phyloP scores from a whole-genome alignment of 2,113 vertebrate genomes.

The Psittacara wagleri region DNA sequence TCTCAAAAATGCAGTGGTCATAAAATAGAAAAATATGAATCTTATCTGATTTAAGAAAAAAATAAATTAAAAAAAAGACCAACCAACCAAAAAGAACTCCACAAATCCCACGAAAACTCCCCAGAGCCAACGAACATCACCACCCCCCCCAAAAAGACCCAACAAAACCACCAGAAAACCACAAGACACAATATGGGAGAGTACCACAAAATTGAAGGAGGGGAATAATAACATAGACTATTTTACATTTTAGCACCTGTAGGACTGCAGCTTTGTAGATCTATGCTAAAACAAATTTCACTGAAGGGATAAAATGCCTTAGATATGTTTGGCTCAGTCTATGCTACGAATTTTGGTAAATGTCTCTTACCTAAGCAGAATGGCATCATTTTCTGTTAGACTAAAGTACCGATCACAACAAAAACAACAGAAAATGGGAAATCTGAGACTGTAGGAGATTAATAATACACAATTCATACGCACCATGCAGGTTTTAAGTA shows the following conservation, averaged over 20 bases:
- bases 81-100: neutral
- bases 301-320: neutral
- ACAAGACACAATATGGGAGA: neutral
- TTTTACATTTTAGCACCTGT: neutral
- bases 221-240: neutral
- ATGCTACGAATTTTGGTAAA: neutral
- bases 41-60: neutral
- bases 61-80: neutral
- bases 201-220: neutral
- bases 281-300: neutral
- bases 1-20: neutral
- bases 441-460: neutral
- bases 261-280: neutral
- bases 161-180: neutral
- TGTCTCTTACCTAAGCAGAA: neutral
- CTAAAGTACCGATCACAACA: neutral
- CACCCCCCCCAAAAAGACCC: too few species aligned
- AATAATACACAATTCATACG: neutral
- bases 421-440: neutral
- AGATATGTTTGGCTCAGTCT: neutral
- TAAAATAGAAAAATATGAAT: neutral
- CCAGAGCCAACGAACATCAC: neutral
- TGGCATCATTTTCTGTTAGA: neutral
- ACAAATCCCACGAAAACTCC: neutral
- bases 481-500: neutral